A percentile compares a stretch with the other conserved stretches of the same genome.
These are phyloP conservation scores for Vespertilio murinus DNA, from an alignment of 2,797 vertebrate genomes.

Conservation along the genomic window DNA sequence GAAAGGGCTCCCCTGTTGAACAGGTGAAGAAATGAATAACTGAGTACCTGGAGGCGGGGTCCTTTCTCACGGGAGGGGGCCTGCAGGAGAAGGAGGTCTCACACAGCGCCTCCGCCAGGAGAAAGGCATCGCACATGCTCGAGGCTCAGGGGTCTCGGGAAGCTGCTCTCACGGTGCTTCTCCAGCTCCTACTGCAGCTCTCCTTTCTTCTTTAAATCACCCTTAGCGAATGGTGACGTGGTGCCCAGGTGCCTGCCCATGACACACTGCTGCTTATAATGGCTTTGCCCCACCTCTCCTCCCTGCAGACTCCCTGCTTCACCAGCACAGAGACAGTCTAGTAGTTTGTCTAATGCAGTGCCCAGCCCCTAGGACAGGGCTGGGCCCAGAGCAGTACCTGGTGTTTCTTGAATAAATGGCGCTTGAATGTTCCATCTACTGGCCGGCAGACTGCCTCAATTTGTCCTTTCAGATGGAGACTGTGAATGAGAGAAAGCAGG, in stretches of 20 bases:
- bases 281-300: too few species aligned
- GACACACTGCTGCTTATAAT: too few species aligned
- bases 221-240: fast-evolving
- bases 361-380: too few species aligned
- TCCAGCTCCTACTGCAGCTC: neutral
- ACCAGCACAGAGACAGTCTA: fast-evolving
- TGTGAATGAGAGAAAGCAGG: neutral
- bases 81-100: neutral
- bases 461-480: neutral
- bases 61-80: neutral
- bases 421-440: neutral
- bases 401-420: neutral
- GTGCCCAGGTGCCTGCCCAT: fast-evolving
- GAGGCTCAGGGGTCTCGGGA: neutral
- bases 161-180: neutral
- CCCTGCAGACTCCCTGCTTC: neutral
- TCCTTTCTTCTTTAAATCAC: neutral
- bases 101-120: neutral
- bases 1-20: neutral
- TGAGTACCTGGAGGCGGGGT: neutral
- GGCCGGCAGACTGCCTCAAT: fast-evolving
- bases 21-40: neutral
- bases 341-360: fast-evolving
- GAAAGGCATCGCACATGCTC: neutral
- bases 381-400: fast-evolving